Conservation (phyloP, 2,888 invertebrate species). For the Orchestes rusci region DNA sequence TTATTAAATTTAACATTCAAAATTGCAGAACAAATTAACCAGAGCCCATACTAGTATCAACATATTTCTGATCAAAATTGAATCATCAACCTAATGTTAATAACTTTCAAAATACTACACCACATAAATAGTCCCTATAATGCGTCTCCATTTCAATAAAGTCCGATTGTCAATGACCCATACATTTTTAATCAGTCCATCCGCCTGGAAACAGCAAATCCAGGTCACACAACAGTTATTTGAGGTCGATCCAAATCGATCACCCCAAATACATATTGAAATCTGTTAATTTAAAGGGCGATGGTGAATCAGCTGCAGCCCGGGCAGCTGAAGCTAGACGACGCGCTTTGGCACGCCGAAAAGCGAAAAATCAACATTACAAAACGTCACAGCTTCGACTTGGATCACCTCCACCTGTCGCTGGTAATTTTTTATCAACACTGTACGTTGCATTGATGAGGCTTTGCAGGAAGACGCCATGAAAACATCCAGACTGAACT, state of each 20-base stretch:
- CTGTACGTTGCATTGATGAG: neutral
- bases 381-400: conserved; percentile 47
- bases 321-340: conserved; percentile 60
- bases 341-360: conserved; percentile 66
- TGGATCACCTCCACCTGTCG: conserved; percentile 70
- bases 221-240: no score
- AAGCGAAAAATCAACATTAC: conserved; percentile 54
- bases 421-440: conserved; percentile 48
- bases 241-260: neutral
- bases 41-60: no score
- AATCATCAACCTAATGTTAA: no score
- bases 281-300: conserved; percentile 36
- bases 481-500: conserved; percentile 85
- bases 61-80: no score
- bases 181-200: no score
- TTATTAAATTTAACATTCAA: no score
- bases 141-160: no score
- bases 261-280: conserved; percentile 1
- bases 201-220: no score
- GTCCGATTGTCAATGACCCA: no score
- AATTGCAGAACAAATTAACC: no score
- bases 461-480: conserved; percentile 55
- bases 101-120: no score
- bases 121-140: no score
- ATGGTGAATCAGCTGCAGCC: conserved; percentile 49